A percentile compares a stretch with the other conserved stretches of the same genome.
These are phyloP conservation scores for Philereme vetulata DNA, from an alignment of 2,888 invertebrate genomes.

Conservation along the genomic window DNA sequence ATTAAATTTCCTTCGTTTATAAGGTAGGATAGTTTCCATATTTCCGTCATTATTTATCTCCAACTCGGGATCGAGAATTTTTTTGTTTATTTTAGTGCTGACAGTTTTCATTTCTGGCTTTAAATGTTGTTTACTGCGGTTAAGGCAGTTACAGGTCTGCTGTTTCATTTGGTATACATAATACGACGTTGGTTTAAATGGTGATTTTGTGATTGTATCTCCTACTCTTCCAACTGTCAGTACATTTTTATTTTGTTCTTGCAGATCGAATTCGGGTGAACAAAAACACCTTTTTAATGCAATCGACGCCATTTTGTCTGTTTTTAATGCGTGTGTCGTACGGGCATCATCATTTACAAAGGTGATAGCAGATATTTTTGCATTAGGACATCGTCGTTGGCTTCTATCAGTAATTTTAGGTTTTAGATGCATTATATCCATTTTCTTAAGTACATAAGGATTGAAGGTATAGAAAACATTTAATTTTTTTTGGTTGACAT, in stretches of 20 bases:
- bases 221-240: slow-evolving; percentile 32
- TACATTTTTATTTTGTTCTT: slow-evolving; percentile 22
- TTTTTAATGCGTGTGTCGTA: slow-evolving; percentile 25
- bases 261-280: slow-evolving; percentile 43
- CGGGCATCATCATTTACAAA: background rate
- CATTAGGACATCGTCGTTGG: slow-evolving; percentile 3
- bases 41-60: slow-evolving; percentile 17
- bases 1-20: slow-evolving; percentile 48
- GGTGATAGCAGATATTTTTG: slow-evolving; percentile 3
- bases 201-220: slow-evolving; percentile 27
- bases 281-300: slow-evolving; percentile 55
- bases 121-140: background rate
- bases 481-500: background rate
- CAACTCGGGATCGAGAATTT: slow-evolving; percentile 2
- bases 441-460: slow-evolving; percentile 27
- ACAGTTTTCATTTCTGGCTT: slow-evolving; percentile 7
- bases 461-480: background rate
- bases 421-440: slow-evolving; percentile 23
- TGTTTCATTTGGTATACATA: slow-evolving; percentile 30
- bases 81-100: slow-evolving; percentile 8
- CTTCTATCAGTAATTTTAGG: slow-evolving; percentile 24
- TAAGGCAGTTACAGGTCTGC: background rate
- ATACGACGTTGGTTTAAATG: slow-evolving; percentile 35
- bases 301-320: slow-evolving; percentile 40
- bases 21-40: slow-evolving; percentile 51